phyloP scores from a whole-genome alignment of 2,888 invertebrate species.

The Hartigia nigra region DNA sequence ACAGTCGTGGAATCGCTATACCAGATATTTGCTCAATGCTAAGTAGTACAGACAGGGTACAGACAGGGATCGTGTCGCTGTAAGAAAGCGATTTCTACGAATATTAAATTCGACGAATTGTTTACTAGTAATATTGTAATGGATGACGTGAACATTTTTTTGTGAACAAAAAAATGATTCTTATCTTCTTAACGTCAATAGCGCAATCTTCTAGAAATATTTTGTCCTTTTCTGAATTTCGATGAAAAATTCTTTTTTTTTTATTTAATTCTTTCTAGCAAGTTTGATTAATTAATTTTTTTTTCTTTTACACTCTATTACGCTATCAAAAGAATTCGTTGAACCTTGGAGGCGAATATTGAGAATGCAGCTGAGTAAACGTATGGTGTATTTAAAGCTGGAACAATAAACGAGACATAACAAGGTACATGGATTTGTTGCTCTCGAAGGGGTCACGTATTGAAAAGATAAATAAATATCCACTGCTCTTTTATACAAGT shows the following conservation, averaged over 20 bases:
- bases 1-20: background rate
- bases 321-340: background rate
- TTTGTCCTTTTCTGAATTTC: no score
- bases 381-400: background rate
- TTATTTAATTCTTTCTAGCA: no score
- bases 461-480: background rate
- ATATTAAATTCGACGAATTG: background rate
- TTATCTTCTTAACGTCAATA: no score
- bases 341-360: background rate
- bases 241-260: no score
- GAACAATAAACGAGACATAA: background rate
- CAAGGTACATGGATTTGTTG: background rate
- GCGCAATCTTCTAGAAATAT: no score
- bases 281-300: no score
- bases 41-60: background rate
- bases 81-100: background rate
- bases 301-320: no score
- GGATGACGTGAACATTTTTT: background rate
- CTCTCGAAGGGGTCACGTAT: background rate
- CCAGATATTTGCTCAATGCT: background rate
- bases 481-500: background rate
- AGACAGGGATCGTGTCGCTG: background rate
- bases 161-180: background rate
- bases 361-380: background rate
- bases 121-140: background rate